A percentile compares a stretch with the other conserved stretches of the same genome.
Conservation (phyloP, 2,113 vertebrate genomes). For the Anarrhichthys ocellatus region DNA sequence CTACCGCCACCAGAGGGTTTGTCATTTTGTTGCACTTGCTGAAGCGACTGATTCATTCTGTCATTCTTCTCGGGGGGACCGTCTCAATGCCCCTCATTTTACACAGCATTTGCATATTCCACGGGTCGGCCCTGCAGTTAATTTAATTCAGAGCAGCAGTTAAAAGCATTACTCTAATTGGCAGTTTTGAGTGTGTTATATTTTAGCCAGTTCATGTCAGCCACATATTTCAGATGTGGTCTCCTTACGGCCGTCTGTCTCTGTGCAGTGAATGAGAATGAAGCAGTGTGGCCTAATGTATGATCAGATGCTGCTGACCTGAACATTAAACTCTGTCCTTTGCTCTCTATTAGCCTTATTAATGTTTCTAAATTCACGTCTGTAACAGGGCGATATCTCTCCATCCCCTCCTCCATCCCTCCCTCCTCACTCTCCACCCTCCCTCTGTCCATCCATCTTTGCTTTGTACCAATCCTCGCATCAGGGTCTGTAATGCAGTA, state of each 20-base stretch:
- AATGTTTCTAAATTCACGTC: conserved; percentile 34
- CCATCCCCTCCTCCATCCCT: conserved; percentile 1
- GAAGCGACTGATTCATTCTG: not conserved
- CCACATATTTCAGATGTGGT: not conserved
- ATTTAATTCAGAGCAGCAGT: conserved; percentile 31
- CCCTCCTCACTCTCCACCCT: conserved; percentile 9
- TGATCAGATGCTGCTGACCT: conserved; percentile 48
- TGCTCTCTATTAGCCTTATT: conserved; percentile 55
- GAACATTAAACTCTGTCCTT: conserved; percentile 47
- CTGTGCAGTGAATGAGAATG: conserved; percentile 2
- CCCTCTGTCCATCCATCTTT: conserved; percentile 17
- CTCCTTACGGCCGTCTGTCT: not conserved
- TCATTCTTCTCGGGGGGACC: not conserved
- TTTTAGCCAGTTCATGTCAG: conserved; percentile 39
- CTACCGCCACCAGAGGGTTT: not conserved
- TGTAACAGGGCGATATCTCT: conserved; percentile 26
- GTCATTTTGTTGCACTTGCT: not conserved
- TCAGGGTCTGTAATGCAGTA: conserved; percentile 3
- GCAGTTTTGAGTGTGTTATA: conserved; percentile 34
- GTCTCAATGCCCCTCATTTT: conserved; percentile 1
- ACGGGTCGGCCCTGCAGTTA: conserved; percentile 18
- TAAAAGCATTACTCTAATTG: conserved; percentile 52
- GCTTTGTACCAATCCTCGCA: conserved; percentile 6
- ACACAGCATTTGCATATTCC: conserved; percentile 42
- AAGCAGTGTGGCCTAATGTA: conserved; percentile 32